Conservation (phyloP, 1,140 invertebrate genomes). For the Lycorma delicatula region DNA sequence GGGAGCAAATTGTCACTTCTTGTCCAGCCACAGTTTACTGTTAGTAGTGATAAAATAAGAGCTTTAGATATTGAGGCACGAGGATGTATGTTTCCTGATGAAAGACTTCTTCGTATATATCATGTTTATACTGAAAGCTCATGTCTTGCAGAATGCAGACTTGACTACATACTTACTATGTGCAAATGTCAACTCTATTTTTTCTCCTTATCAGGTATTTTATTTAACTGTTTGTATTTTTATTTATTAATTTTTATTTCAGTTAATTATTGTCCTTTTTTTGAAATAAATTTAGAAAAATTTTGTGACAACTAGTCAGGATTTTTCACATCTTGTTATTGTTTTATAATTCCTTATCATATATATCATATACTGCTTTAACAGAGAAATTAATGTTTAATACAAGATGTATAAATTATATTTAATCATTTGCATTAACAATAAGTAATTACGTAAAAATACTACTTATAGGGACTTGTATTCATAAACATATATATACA, state of each 20-base stretch:
- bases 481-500: too few species aligned
- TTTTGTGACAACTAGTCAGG: too few species aligned
- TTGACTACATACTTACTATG: conserved; percentile 13
- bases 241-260: not conserved
- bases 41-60: conserved; percentile 19
- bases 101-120: conserved; percentile 21
- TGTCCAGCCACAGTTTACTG: conserved; percentile 20
- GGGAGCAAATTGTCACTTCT: conserved; percentile 14
- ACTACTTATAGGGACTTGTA: too few species aligned
- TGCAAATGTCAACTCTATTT: conserved; percentile 24
- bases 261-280: too few species aligned
- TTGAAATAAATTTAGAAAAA: too few species aligned
- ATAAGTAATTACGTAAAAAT: too few species aligned
- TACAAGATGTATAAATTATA: too few species aligned
- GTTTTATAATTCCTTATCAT: too few species aligned
- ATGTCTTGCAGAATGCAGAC: conserved; percentile 24
- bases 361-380: too few species aligned
- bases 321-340: too few species aligned
- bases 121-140: conserved; percentile 25
- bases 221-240: not conserved
- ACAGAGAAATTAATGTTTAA: too few species aligned
- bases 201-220: conserved; percentile 7
- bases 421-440: too few species aligned
- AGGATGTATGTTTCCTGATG: conserved; percentile 25
- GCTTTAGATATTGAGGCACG: conserved; percentile 7